Evolutionary conservation across 2,888 invertebrate genomes (phyloP), one percentile per base, ranked within the genome.

Genomic region (Melangyna quadrimaculata): DNA sequence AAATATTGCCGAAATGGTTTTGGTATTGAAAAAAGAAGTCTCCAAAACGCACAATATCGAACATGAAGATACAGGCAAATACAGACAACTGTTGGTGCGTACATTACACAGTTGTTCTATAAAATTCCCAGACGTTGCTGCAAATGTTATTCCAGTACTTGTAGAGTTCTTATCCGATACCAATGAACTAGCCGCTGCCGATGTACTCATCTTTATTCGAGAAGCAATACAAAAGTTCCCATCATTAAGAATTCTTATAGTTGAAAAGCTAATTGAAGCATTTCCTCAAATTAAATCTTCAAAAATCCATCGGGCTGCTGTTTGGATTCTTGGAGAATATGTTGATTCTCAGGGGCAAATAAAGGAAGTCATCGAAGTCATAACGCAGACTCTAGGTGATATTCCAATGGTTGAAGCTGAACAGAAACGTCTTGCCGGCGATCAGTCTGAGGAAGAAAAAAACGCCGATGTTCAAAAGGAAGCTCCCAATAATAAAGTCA

Each of bases 321-420:
- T 99, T 73, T 99, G 99, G 99, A 97, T 99, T 90, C 93, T 99
- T 79, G 99, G 99, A 6, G 99, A 99, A 92, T 99, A 98, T 92
- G 97, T 98, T 1, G 95, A 95, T 78, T 94, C 95, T 0, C 93
- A 94, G 29, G 94, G 94, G 22, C 96, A 98, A 87, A 97, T 98
- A 45, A 93, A 94, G 86, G 95, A 95, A 79, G 97, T 98, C 3
- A 95, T 98, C 90, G 94, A 94, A 61, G 95, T 95, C 87, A 94
- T 99, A 37, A 94, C 95, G 87, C 94, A 94, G 87, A 94, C 95
- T 3, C 92, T 97, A 35, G 97, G 97, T 73, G 96, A 96, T 24
- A 90, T 94, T 45, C 94, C 94, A 19, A 91, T 94, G 88, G 93
- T 95, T 32, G 95, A 95, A 88, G 93, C 94, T 1, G 95, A 95